phyloP scores from a whole-genome alignment of 1,140 invertebrate genomes.

The Caenorhabditis tropicalis region DNA sequence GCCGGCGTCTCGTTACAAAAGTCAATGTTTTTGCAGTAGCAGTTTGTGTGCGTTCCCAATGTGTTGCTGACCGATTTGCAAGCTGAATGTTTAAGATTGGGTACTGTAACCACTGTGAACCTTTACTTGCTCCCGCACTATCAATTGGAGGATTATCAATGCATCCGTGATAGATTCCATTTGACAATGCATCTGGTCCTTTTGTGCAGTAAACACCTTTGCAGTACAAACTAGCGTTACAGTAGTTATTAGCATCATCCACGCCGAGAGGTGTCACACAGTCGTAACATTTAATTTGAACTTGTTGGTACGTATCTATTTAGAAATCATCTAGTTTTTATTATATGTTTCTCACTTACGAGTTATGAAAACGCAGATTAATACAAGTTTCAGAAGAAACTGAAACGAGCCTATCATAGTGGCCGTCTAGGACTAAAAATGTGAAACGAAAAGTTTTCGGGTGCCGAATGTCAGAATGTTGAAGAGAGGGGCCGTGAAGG shows the following conservation, averaged over 20 bases:
- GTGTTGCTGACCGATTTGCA: background rate
- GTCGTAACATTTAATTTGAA: constrained; percentile 3
- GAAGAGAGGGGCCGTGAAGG: background rate
- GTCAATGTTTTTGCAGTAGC: constrained; percentile 29
- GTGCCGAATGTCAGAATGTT: background rate
- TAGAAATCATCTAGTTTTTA: background rate
- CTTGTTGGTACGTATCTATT: constrained; percentile 6
- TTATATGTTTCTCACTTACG: background rate
- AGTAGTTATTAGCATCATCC: background rate
- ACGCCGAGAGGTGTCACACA: constrained; percentile 7
- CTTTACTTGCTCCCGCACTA: background rate
- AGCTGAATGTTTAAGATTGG: background rate
- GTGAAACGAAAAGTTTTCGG: background rate
- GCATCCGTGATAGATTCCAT: constrained; percentile 38
- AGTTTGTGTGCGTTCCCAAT: background rate
- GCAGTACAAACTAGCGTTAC: constrained; percentile 28
- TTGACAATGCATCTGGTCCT: background rate
- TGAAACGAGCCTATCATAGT: background rate
- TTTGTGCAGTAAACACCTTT: constrained; percentile 16
- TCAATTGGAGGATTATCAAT: constrained; percentile 5
- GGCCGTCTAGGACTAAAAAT: background rate
- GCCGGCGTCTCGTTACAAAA: background rate
- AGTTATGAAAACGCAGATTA: background rate
- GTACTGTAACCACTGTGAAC: too few species aligned
- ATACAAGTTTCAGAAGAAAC: background rate